A percentile compares a stretch with the other conserved stretches of the same genome.
These are phyloP conservation scores for Cephus rjabovi DNA, from an alignment of 2,888 invertebrate genomes.

Conservation along the genomic window DNA sequence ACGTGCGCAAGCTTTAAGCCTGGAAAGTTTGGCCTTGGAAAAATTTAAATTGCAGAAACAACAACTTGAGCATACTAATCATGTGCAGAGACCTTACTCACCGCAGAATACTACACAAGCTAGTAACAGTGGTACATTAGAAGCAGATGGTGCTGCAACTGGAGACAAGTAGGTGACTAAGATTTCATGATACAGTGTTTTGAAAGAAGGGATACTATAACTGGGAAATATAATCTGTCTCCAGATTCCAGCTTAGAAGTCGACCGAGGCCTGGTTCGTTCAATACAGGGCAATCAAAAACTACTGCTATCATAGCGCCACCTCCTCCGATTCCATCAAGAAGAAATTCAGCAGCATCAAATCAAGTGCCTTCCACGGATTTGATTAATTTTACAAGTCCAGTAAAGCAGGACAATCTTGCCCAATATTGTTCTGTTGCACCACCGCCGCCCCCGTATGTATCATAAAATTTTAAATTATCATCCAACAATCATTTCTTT, in stretches of 20 bases:
- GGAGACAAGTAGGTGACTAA: conserved; percentile 46
- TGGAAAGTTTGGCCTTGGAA: conserved; percentile 87
- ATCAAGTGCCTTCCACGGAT: conserved; percentile 48
- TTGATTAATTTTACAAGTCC: conserved; percentile 64
- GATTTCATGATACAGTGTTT: neutral
- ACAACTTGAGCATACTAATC: conserved; percentile 47
- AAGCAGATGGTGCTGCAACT: conserved; percentile 43
- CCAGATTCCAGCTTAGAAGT: conserved; percentile 68
- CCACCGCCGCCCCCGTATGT: conserved; percentile 54
- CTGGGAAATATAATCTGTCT: conserved; percentile 19
- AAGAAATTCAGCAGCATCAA: conserved; percentile 56
- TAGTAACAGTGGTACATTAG: conserved; percentile 37
- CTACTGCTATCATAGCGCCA: conserved; percentile 66
- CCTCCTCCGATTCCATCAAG: conserved; percentile 65
- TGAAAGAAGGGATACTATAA: neutral
- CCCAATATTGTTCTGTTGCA: conserved; percentile 54
- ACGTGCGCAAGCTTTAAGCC: conserved; percentile 87
- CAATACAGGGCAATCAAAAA: conserved; percentile 64
- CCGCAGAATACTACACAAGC: conserved; percentile 32
- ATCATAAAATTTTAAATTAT: neutral
- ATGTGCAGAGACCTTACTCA: conserved; percentile 33
- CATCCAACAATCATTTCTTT: neutral
- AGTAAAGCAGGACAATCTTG: conserved; percentile 55
- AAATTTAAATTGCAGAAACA: conserved; percentile 81
- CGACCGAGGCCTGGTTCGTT: conserved; percentile 73